Evolutionary conservation across 2,113 vertebrate genomes (phyloP).

Genomic region (Salvelinus sp.): DNA sequence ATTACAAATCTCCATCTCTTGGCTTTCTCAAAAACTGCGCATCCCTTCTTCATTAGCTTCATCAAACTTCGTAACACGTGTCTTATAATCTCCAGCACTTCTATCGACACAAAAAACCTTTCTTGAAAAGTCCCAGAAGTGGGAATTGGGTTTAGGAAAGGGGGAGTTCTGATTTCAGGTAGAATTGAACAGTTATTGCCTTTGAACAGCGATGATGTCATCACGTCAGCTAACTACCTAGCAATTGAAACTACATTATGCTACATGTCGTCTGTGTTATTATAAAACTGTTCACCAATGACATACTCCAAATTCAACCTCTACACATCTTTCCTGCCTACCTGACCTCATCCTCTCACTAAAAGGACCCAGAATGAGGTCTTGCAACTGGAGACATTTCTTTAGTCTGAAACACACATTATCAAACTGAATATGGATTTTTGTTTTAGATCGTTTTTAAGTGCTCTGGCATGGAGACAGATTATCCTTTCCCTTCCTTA

Average conservation of each 20-base stretch:
- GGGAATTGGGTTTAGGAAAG: not conserved
- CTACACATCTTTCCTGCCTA: not conserved
- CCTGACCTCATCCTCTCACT: not conserved
- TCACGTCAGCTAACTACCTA: not conserved
- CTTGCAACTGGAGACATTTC: not conserved
- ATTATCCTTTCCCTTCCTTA: conserved; percentile 55
- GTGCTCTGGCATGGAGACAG: conserved; percentile 29
- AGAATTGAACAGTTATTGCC: not conserved
- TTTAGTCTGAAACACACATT: conserved; percentile 53
- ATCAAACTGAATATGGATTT: conserved; percentile 43
- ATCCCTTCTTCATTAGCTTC: conserved; percentile 50
- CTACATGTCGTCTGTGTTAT: not conserved
- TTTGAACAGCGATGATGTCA: not conserved
- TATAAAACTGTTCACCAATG: not conserved
- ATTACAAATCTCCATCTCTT: conserved; percentile 46
- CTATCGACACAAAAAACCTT: conserved; percentile 18
- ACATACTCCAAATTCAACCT: not conserved
- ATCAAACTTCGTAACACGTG: conserved; percentile 23
- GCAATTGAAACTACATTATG: not conserved
- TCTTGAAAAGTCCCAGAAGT: conserved; percentile 33
- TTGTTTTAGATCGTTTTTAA: conserved; percentile 58
- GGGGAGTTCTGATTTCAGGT: not conserved
- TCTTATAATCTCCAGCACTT: conserved; percentile 41
- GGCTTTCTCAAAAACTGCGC: conserved; percentile 50
- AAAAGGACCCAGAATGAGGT: not conserved